Base-by-base conservation (phyloP, 2,888 invertebrate species). In the Heteropelma amictum region DNA sequence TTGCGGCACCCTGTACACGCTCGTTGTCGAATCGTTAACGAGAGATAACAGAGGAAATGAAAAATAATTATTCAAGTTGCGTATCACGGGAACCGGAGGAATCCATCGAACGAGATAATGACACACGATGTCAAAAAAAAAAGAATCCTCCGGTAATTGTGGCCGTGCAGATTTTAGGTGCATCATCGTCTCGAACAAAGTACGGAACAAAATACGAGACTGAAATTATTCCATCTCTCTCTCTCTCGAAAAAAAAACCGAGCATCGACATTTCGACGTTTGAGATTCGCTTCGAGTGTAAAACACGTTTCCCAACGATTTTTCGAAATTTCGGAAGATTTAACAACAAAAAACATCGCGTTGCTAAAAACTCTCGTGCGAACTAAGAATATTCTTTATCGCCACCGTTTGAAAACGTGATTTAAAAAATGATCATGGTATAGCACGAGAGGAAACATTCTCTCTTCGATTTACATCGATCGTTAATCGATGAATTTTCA, bases 21-120 rank as follows among this genome's bases (percentile, higher is more conserved):
- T 38, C 8, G 21, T 38, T 3, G 6, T 7, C 38, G 7, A 49
- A 60, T 35, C 35, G 23, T 58, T 60, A 70, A 70, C 65, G 7
- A 17, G 33, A 38, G 54, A 30, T 17, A 28, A 21, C 49, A 14
- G 17, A 45, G 71, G 67, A 72, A 67, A 61, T 45, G 61, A 65
- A 51, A 56, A 72, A 72, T 63, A 30, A 30, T 67, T 28, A 53
- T 61, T 54, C n/a, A 54, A 40, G 42, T 42, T 17, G 47, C n/a
- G 28, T 35, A 23, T 64, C 10, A 45, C 3, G 8, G 33, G 28
- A 35, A 64, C 42, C 45, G 53, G 51, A 73, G 58, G 64, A 54
- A 69, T 58, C 12, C 35, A 30, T 63, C 64, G 58, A 69, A 69
- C 30, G 49, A 63, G 56, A 73, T 69, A 68, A 69, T 65, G 65